These are phyloP conservation scores for Heteromormyrus szaboi DNA, from an alignment of 2,797 vertebrate genomes.

Conservation along the genomic window DNA sequence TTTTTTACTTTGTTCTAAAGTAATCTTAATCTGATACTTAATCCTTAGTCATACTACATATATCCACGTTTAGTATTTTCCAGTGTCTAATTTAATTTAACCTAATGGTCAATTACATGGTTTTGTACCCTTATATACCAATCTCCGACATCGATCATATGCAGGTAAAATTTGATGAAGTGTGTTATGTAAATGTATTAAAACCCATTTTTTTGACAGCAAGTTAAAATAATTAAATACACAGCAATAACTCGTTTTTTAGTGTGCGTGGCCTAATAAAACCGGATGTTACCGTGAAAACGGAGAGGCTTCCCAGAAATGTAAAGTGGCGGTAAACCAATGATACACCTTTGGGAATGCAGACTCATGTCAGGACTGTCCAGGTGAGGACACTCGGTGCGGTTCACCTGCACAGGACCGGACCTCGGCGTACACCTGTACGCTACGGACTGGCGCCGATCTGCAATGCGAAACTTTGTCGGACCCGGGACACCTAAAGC, in stretches of 20 bases:
- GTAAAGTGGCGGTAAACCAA: background rate
- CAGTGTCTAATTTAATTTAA: background rate
- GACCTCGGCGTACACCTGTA: background rate
- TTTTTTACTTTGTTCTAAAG: background rate
- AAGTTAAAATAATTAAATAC: background rate
- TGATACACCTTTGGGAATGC: background rate
- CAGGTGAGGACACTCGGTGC: background rate
- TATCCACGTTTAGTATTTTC: background rate
- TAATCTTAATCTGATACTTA: background rate
- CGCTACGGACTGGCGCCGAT: background rate
- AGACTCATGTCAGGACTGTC: background rate
- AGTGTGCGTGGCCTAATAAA: background rate
- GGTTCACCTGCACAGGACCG: background rate
- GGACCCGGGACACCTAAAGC: background rate
- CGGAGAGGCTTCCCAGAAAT: background rate
- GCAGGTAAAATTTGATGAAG: background rate
- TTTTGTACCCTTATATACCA: background rate
- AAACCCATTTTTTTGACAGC: background rate
- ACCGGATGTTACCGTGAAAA: background rate
- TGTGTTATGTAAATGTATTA: background rate
- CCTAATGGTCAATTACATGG: background rate
- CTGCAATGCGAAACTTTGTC: slow-evolving; percentile 14
- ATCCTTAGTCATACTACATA: background rate
- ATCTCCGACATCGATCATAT: background rate
- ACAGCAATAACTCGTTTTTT: background rate